phyloP scores from a whole-genome alignment of 2,797 vertebrate species.

The Pyrocephalus nanus region DNA sequence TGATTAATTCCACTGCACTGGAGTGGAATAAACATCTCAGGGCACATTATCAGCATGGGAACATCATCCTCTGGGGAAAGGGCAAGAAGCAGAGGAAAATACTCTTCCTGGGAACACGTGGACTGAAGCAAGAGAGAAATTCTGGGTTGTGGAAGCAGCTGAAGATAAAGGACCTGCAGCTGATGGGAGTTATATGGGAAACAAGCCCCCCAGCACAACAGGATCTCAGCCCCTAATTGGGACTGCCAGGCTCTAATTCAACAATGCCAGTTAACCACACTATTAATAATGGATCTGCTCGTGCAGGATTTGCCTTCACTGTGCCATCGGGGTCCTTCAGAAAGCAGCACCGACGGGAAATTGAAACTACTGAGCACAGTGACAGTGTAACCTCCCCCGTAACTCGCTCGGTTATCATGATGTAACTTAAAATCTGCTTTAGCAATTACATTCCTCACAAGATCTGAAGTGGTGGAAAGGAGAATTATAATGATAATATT shows the following conservation, averaged over 20 bases:
- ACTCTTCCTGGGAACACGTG: neutral
- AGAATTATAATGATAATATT: slow-evolving; percentile 59
- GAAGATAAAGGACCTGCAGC: neutral
- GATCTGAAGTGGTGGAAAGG: slow-evolving; percentile 55
- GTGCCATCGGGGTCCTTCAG: neutral
- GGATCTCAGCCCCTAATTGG: neutral
- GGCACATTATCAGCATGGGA: neutral
- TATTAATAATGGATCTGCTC: neutral
- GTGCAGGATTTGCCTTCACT: neutral
- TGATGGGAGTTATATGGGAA: neutral
- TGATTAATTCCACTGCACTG: neutral
- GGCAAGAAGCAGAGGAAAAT: neutral
- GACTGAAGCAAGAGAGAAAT: neutral
- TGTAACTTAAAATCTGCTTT: slow-evolving; percentile 57
- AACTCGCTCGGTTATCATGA: slow-evolving; percentile 28
- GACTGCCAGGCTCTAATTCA: neutral
- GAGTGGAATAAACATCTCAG: neutral
- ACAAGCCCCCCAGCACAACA: neutral
- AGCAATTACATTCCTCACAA: slow-evolving; percentile 61
- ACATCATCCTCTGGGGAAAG: neutral
- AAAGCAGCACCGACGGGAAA: slow-evolving; percentile 15
- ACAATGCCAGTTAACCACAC: neutral
- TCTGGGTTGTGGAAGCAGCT: neutral
- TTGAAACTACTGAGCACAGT: slow-evolving; percentile 26
- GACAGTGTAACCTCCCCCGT: slow-evolving; percentile 35